Base-by-base conservation (phyloP, 2,797 vertebrate genomes). In the Intellagama lesueurii region DNA sequence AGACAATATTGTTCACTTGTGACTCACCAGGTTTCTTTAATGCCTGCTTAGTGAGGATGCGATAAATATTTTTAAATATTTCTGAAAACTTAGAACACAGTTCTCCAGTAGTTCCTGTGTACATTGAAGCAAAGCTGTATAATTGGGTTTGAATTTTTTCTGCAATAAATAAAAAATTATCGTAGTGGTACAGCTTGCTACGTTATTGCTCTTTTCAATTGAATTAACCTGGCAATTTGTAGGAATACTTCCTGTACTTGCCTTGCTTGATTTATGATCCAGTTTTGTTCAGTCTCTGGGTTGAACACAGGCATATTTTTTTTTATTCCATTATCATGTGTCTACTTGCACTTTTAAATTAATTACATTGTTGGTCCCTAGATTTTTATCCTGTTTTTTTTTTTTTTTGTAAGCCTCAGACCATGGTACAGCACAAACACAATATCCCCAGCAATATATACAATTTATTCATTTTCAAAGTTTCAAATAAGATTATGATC, bases 171-270 rank as follows among this genome's bases (percentile, higher is more conserved):
- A 85, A 30, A 82, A 87, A 70, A 11, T 82, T 82, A 80, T 81
- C 3, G 87, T 72, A 81, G 11, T 7, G 32, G 78, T 91, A 32
- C 26, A 47, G 30, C 44, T 79, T 90, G 52, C 87, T 77, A 81
- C 22, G 60, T 89, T 87, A 92, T 83, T 92, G 4, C 77, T 91
- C 91, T 89, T 22, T 76, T 90, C 68, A 86, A 24, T 12, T 68
- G 86, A 24, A 70, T 19, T 90, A 47, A 69, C 87, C 73, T 77
- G 90, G 6, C 88, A 0, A 70, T 87, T 90, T 0, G 78, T 82
- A 87, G 85, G 84, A 60, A 0, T 28, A 28, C 7, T 88, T n/a
- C 0, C 2, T 84, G 90, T 87, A 28, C 32, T 30, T 90, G 8
- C 17, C 5, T 4, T 12, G 1, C 68, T 32, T 83, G 85, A 80